A percentile compares a stretch with the other conserved stretches of the same genome.
These are phyloP conservation scores for Penaeus monodon DNA, from an alignment of 2,888 invertebrate genomes.

Conservation along the genomic window DNA sequence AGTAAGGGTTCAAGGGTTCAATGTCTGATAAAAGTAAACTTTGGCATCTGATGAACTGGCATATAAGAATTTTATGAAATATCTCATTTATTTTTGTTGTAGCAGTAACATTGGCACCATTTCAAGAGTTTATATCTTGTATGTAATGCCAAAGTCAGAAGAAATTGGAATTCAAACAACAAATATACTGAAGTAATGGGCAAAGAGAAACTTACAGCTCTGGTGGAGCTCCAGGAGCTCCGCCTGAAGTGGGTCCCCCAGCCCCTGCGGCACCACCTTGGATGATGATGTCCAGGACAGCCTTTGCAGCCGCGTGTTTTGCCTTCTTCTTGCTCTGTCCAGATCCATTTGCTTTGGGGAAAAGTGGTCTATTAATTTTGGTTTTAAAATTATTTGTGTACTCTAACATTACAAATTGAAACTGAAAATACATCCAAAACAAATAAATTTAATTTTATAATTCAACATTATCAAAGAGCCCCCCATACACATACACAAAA, in stretches of 20 bases:
- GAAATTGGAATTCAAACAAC: no score
- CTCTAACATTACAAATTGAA: not conserved
- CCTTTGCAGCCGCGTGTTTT: slow-evolving; percentile 94
- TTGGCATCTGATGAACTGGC: not conserved
- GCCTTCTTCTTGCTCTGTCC: slow-evolving; percentile 98
- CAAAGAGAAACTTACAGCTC: slow-evolving; percentile 50
- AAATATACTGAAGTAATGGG: not conserved
- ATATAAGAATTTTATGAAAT: no score
- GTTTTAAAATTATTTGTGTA: slow-evolving; percentile 8
- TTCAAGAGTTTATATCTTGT: not conserved
- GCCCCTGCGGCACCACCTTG: slow-evolving; percentile 64
- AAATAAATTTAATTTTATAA: no score
- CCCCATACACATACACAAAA: no score
- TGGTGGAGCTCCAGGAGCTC: slow-evolving; percentile 49
- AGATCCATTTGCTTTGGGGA: slow-evolving; percentile 81
- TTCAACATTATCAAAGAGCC: no score
- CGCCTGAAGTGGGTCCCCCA: slow-evolving; percentile 45
- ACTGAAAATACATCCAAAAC: no score
- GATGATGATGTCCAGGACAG: slow-evolving; percentile 82
- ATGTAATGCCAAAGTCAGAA: not conserved
- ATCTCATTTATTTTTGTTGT: no score
- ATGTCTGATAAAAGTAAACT: not conserved
- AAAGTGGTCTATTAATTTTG: no score
- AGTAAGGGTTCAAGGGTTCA: no score
- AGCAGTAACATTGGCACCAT: not conserved